Percentiles rank a stretch among this genome's conserved stretches.
These are phyloP conservation scores for Orchesella cincta DNA, from an alignment of 1,140 invertebrate genomes.

Conservation along the genomic window DNA sequence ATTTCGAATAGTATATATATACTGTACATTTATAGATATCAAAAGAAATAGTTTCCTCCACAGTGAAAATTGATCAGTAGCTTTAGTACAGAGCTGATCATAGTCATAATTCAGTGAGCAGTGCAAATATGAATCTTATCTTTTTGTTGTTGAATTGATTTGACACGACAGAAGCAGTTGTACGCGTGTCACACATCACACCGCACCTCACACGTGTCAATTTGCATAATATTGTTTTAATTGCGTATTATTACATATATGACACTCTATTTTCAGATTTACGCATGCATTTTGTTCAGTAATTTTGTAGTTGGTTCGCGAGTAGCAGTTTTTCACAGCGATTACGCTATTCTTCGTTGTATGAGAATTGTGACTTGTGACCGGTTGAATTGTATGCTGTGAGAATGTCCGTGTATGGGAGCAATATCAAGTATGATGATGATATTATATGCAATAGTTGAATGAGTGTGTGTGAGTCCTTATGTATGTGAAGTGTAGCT, in stretches of 20 bases:
- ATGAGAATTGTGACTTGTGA: neutral
- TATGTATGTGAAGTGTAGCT: neutral
- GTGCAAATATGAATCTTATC: too few relatives aligned
- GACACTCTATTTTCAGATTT: neutral
- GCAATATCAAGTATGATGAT: neutral
- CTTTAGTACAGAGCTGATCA: too few relatives aligned
- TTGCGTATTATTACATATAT: neutral
- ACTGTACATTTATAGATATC: too few relatives aligned
- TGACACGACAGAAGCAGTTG: too few relatives aligned
- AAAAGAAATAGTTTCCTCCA: too few relatives aligned
- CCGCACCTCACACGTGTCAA: too few relatives aligned
- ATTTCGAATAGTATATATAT: too few relatives aligned
- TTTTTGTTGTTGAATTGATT: too few relatives aligned
- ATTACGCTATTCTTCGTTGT: neutral
- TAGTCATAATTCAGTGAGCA: too few relatives aligned
- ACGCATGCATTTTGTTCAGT: neutral
- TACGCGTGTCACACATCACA: too few relatives aligned
- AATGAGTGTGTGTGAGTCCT: neutral
- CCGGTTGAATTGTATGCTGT: neutral
- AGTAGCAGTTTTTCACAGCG: neutral
- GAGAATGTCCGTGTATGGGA: neutral
- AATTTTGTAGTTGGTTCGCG: neutral
- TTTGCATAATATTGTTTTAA: too few relatives aligned
- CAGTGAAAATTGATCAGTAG: too few relatives aligned
- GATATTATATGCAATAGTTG: neutral